Evolutionary conservation across 2,797 vertebrate species (phyloP), one percentile per base, ranked within the genome.

Genomic region (Dallia pectoralis): DNA sequence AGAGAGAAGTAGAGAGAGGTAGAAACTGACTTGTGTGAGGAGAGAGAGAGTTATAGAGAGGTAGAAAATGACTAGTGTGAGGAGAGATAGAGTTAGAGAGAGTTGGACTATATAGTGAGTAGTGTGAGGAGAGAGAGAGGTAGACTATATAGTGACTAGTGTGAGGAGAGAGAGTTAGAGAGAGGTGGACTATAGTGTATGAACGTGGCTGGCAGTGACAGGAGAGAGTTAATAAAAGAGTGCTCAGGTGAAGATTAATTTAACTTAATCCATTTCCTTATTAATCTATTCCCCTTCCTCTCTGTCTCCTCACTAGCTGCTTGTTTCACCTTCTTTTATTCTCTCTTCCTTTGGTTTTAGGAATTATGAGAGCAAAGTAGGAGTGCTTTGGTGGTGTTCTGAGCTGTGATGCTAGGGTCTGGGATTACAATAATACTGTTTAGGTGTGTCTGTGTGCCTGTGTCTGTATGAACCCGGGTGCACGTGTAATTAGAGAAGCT

Each of bases 111-210:
- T 80, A 84, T 85, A 89, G 87, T 88, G 84, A 76, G 83, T 72
- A 1, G 25, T 78, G 77, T 79, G 77, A 22, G n/a, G 33, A 77
- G 51, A 67, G 51, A 73, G 51, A 56, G 49, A 62, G 29, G 32
- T 44, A 32, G 56, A 7, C 19, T 85, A 87, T 80, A 84, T 85
- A 89, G 87, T 88, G 84, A 76, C 82, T 72, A 1, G 25, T 78
- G 77, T 79, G 77, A 22, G n/a, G 44, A 33, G 22, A 22, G 51
- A 71, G 4, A 25, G 69, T 14, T 33, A 40, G 27, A 48, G n/a
- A 74, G 19, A 11, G 63, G 67, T 16, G 36, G 4, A 8, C 33
- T 36, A 36, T 36, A 36, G 33, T 36, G 33, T 36, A 36, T 36
- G 3, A 36, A 36, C 33, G 7, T 36, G 33, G 33, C 33, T 36